Evolutionary conservation across 1,140 invertebrate genomes (phyloP), one percentile per base, ranked within the genome.

Genomic region (Bathynomus jamesi): DNA sequence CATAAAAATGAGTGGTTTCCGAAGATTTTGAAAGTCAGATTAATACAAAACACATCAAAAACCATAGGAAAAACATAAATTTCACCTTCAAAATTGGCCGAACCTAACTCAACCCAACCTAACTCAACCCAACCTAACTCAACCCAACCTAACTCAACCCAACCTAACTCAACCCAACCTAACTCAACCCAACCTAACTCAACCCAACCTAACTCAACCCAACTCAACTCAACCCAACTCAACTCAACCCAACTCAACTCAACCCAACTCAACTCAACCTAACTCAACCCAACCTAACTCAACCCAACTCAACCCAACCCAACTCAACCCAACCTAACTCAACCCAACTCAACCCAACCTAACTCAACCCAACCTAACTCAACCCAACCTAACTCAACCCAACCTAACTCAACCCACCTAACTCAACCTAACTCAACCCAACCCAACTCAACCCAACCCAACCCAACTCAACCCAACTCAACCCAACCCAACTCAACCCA

Each of bases 181-280:
- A 63, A 63, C 61, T 21, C 61, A 63, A 63, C 61, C 61, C 61
- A 63, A 63, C 61, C 27, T 21, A 63, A 63, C 61, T 21, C 61
- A 63, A 28, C 61, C 61, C 21, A 63, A 28, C 61, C 61, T 11
- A 63, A 28, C 61, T 21, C 21, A 63, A 63, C 61, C 72, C 70
- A 73, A 73, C 32, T 62, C 71, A 72, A 73, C 32, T 70, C 60
- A 73, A 72, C 28, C 72, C 27, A 73, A 73, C 32, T 70, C 70
- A 63, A 63, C 27, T 21, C 21, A 63, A 28, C 61, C 61, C 11
- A 63, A 24, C 27, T 21, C 21, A 63, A 63, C 27, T 21, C 21
- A 63, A 63, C 61, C 27, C 11, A 63, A 28, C 61, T 21, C 11
- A 28, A 21, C 61, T 21, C 11, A 63, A 24, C 61, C 61, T 24